Evolutionary conservation across 2,797 vertebrate species (phyloP).

Genomic region (Menidia menidia): DNA sequence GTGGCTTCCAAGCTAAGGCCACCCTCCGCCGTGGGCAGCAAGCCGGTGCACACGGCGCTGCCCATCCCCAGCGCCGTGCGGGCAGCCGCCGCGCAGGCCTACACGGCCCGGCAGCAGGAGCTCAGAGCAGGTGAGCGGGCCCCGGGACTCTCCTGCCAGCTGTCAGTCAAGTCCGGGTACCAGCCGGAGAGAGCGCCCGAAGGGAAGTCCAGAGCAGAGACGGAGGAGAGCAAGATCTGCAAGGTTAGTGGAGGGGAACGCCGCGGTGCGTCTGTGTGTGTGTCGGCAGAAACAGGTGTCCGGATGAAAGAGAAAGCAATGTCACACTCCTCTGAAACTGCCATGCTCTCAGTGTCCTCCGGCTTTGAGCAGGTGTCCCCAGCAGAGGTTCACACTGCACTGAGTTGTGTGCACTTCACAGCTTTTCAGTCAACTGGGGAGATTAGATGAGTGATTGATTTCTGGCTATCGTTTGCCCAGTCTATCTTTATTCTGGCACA

Average conservation of each 20-base stretch:
- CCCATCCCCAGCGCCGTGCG: constrained; percentile 88
- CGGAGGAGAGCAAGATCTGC: constrained; percentile 95
- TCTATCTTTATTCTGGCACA: constrained; percentile 6
- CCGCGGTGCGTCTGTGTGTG: background rate
- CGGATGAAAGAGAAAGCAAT: constrained; percentile 13
- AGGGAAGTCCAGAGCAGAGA: constrained; percentile 79
- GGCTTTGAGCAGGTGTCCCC: constrained; percentile 61
- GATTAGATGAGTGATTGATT: constrained; percentile 56
- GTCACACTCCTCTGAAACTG: constrained; percentile 9
- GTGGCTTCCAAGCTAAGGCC: constrained; percentile 94
- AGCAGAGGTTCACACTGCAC: background rate
- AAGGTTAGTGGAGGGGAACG: constrained; percentile 74
- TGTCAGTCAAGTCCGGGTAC: constrained; percentile 88
- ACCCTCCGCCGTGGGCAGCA: constrained; percentile 87
- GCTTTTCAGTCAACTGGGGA: constrained; percentile 45
- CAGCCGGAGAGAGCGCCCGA: constrained; percentile 81
- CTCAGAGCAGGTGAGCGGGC: constrained; percentile 73
- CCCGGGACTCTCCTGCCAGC: constrained; percentile 86
- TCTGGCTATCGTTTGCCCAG: too few relatives aligned
- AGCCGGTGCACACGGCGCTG: constrained; percentile 92
- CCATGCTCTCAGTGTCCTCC: background rate
- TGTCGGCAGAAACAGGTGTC: constrained; percentile 53
- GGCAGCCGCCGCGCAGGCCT: constrained; percentile 76
- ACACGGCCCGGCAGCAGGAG: constrained; percentile 84
- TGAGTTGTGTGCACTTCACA: constrained; percentile 52